phyloP scores from a whole-genome alignment of 2,888 invertebrate species.

The Abrostola tripartita region DNA sequence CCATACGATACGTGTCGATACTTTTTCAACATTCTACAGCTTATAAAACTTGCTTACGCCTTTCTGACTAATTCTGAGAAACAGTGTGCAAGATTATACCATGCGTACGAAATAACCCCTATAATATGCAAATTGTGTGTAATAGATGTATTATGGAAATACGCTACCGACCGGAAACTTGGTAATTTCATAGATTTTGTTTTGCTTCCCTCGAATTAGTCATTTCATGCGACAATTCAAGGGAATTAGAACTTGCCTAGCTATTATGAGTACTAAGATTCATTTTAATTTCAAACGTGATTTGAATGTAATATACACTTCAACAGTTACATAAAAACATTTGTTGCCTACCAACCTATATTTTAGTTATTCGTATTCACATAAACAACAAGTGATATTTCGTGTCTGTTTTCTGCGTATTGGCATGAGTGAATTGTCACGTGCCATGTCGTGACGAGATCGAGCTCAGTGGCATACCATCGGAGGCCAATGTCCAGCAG shows the following conservation, averaged over 20 bases:
- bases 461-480: no score
- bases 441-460: no score
- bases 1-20: no score
- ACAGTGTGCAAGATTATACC: constrained; percentile 29
- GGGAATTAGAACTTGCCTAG: constrained; percentile 40
- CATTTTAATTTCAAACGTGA: constrained; percentile 46
- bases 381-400: no score
- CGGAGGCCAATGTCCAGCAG: no score
- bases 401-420: no score
- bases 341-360: no score
- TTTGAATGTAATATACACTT: constrained; percentile 29
- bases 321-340: background rate
- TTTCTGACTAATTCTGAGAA: constrained; percentile 24
- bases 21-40: no score
- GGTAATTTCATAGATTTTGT: constrained; percentile 70
- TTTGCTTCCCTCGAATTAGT: constrained; percentile 50
- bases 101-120: constrained; percentile 51
- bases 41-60: background rate
- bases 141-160: constrained; percentile 74
- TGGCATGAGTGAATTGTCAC: no score
- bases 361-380: no score
- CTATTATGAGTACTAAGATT: constrained; percentile 35
- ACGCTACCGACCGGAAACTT: constrained; percentile 62
- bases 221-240: constrained; percentile 57
- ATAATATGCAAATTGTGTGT: constrained; percentile 61